Percentiles rank a stretch among this genome's conserved stretches.
phyloP scores from a whole-genome alignment of 1,140 invertebrate genomes.

The Drosophila truncata region DNA sequence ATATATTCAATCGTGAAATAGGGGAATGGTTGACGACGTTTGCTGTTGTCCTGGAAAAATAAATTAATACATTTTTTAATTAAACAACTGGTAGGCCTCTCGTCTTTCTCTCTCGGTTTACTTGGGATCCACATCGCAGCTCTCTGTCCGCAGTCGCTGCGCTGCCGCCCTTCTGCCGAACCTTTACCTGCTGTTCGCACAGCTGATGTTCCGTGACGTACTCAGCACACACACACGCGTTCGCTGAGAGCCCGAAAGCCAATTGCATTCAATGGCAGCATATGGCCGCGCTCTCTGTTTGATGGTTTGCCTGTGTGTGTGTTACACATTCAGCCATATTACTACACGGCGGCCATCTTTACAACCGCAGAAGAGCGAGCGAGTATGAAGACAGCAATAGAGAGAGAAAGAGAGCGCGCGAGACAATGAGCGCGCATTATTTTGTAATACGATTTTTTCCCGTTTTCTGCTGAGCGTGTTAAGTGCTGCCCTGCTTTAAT shows the following conservation, averaged over 20 bases:
- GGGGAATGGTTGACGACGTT: no score
- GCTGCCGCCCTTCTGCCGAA: slow-evolving; percentile 16
- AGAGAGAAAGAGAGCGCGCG: slow-evolving; percentile 29
- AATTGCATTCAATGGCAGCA: slow-evolving; percentile 75
- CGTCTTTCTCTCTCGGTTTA: no score
- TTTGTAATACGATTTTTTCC: slow-evolving; percentile 68
- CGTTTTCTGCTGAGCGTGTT: slow-evolving; percentile 54
- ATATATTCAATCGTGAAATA: no score
- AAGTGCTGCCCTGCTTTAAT: slow-evolving; percentile 77
- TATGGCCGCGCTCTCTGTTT: slow-evolving; percentile 38
- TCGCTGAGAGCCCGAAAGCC: slow-evolving; percentile 47
- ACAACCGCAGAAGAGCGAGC: slow-evolving; percentile 58
- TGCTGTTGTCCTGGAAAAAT: no score
- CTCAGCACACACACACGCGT: slow-evolving; percentile 49
- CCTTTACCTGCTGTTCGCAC: slow-evolving; percentile 71
- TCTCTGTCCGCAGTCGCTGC: slow-evolving; percentile 7
- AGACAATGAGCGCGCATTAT: slow-evolving; percentile 60
- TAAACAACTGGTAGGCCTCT: no score
- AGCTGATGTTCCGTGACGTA: slow-evolving; percentile 74
- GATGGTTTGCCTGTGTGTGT: slow-evolving; percentile 28
- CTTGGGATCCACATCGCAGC: not conserved
- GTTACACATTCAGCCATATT: slow-evolving; percentile 75
- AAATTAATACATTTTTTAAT: no score
- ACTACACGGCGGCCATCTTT: slow-evolving; percentile 78
- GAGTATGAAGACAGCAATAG: slow-evolving; percentile 5